Evolutionary conservation across 1,140 invertebrate genomes (phyloP), one percentile per base, ranked within the genome.

Genomic region (Oreohelix idahoensis): DNA sequence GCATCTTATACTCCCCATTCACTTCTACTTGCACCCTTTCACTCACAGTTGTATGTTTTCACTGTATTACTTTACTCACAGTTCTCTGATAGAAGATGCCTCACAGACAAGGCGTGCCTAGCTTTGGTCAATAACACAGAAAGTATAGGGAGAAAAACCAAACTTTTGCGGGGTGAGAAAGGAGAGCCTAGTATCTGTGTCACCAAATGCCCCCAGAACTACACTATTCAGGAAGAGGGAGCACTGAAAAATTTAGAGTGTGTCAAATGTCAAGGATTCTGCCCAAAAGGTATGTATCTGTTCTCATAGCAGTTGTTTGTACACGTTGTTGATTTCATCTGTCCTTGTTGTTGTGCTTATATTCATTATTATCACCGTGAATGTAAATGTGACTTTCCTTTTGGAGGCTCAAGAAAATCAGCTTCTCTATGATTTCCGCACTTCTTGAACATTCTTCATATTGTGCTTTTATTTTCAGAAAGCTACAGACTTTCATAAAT

Each of bases 201-300:
- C 23, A 93, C 95, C 39, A 94, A 96, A 49, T 98, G 97, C 90
- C 97, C 97, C 0, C 91, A 93, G 29, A 95, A 95, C 20, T 96
- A 95, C 90, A 94, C 93, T 5, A 39, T 75, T 88, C 95, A 95
- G 84, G 89, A 91, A 90, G 73, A 79, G 1, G 79, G 84, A 45
- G 58, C 5, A 49, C 26, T 42, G 0, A 84, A 93, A 78, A 74
- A 79, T 32, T 84, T 89, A 81, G 83, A 82, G 35, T 94, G 94
- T 85, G 82, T 87, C 23, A 88, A 85, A 66, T 94, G 94, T 87
- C 45, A 86, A 79, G 92, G 89, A n/a, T 85, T 84, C 58, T 94
- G 94, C 86, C 93, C 93, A 17, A 94, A 93, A 92, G 88, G 91
- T 93, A 84, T 32, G 63, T 66, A 8, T 66, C 11, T 32, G 8